These are phyloP conservation scores for Hermaeophaga mercurialis DNA, from an alignment of 2,888 invertebrate species.

Conservation along the genomic window DNA sequence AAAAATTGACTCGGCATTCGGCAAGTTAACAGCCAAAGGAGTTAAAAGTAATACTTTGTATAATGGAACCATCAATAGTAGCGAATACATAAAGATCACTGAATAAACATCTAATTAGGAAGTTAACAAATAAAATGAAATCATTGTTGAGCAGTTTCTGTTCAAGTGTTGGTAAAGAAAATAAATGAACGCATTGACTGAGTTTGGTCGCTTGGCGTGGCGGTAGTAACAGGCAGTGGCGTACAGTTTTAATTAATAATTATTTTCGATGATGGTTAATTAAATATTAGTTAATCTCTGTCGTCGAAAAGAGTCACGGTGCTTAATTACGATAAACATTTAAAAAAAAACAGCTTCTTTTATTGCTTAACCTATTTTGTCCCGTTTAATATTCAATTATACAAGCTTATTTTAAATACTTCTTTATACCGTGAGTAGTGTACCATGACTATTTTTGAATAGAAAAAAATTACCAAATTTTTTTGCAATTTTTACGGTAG, in stretches of 20 bases:
- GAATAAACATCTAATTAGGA: conserved; percentile 39
- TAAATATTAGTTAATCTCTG: conserved; percentile 1
- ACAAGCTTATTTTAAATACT: too few species aligned
- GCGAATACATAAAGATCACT: conserved; percentile 29
- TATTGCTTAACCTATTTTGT: not conserved
- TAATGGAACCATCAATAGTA: conserved; percentile 32
- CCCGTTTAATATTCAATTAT: too few species aligned
- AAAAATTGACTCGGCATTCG: conserved; percentile 31
- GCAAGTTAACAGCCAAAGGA: conserved; percentile 33
- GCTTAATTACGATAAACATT: not conserved
- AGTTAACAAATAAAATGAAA: conserved; percentile 37
- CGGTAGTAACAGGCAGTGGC: conserved; percentile 5
- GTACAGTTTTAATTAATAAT: conserved; percentile 10
- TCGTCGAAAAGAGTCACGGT: not conserved
- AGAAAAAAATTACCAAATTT: too few species aligned
- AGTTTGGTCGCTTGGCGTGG: not conserved
- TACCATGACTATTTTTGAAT: too few species aligned
- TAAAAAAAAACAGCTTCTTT: not conserved
- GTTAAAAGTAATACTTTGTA: conserved; percentile 31
- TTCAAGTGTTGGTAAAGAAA: conserved; percentile 15
- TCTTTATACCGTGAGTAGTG: too few species aligned
- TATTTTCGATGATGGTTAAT: not conserved
- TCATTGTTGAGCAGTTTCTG: conserved; percentile 34
- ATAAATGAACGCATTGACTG: conserved; percentile 39
- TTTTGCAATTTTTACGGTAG: too few species aligned